phyloP scores from a whole-genome alignment of 2,113 vertebrate genomes.

The Heterotis niloticus region DNA sequence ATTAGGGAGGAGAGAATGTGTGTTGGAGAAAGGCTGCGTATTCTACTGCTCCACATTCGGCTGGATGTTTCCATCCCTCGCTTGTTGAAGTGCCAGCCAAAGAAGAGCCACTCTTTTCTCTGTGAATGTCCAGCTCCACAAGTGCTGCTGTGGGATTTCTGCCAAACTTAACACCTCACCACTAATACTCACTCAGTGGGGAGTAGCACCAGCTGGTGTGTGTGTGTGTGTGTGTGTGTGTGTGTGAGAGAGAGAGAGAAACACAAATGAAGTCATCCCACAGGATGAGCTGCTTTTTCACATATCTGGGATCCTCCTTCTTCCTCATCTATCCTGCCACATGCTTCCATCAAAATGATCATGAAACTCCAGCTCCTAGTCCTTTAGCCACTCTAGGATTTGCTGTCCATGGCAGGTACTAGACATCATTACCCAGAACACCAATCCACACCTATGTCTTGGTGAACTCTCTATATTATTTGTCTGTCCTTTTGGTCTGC shows the following conservation, averaged over 20 bases:
- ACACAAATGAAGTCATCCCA: background rate
- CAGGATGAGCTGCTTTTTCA: constrained; percentile 26
- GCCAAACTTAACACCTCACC: background rate
- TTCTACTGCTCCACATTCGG: background rate
- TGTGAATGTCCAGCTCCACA: background rate
- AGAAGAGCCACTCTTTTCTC: background rate
- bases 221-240: constrained; percentile 12
- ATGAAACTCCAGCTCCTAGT: no score
- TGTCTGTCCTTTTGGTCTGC: background rate
- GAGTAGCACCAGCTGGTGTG: constrained; percentile 10
- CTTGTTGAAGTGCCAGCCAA: background rate
- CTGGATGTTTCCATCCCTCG: background rate
- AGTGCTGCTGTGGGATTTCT: background rate
- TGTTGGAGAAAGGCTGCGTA: background rate
- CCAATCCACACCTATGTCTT: background rate
- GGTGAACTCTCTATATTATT: background rate
- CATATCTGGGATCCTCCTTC: background rate
- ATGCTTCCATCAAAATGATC: background rate
- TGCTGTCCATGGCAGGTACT: background rate
- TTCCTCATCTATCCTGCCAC: background rate
- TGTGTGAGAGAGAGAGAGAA: constrained; percentile 15
- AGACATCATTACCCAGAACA: background rate
- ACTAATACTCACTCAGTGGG: constrained; percentile 20
- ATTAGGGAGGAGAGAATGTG: constrained; percentile 1
- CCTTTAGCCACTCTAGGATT: no score